A percentile compares a stretch with the other conserved stretches of the same genome.
Evolutionary conservation across 1,140 invertebrate genomes (phyloP).

Genomic region (Drosophila sturtevanti): DNA sequence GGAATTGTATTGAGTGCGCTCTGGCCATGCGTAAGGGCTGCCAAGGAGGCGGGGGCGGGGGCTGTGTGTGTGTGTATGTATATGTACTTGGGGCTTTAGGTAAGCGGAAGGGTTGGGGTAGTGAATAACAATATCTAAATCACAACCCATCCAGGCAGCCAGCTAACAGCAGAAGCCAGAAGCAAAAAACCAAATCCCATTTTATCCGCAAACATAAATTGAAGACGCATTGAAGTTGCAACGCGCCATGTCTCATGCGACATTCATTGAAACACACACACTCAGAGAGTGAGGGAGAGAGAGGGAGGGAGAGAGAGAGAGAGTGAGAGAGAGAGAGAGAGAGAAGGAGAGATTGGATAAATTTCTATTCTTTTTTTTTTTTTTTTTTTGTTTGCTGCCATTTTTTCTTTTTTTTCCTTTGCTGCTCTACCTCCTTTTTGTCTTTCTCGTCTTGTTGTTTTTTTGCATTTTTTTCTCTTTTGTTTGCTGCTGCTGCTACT

Average conservation of each 20-base stretch:
- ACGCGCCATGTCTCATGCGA: slow-evolving; percentile 61
- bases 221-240: slow-evolving; percentile 73
- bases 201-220: slow-evolving; percentile 81
- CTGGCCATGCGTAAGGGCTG: slow-evolving; percentile 45
- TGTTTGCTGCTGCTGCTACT: slow-evolving; percentile 44
- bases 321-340: too few species aligned
- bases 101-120: too few species aligned
- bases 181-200: slow-evolving; percentile 74
- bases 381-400: slow-evolving; percentile 26
- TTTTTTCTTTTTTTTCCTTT: neutral
- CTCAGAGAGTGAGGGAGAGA: neutral
- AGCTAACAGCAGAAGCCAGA: slow-evolving; percentile 20
- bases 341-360: too few species aligned
- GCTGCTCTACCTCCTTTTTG: slow-evolving; percentile 20
- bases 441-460: slow-evolving; percentile 20
- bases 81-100: too few species aligned
- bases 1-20: slow-evolving; percentile 62
- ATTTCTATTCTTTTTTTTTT: neutral
- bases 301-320: neutral
- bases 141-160: slow-evolving; percentile 39
- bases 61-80: too few species aligned
- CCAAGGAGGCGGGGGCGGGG: slow-evolving; percentile 11
- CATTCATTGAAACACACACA: slow-evolving; percentile 25
- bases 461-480: slow-evolving; percentile 27
- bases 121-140: slow-evolving; percentile 69